Conservation (phyloP, 2,888 invertebrate genomes). For the Choristoneura rosaceana region DNA sequence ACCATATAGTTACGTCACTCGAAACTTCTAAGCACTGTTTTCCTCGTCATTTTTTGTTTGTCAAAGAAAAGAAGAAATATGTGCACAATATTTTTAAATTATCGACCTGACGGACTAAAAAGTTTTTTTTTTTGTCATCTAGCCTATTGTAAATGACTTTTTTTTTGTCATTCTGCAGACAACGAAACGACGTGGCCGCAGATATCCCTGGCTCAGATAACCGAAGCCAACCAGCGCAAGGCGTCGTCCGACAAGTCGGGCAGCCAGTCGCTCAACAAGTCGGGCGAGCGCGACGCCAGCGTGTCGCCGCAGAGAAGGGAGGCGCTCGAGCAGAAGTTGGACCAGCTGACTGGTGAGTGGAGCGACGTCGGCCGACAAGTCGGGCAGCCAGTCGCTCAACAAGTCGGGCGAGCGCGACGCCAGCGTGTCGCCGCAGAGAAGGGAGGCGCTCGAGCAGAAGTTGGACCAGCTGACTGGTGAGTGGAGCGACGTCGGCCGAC, state of each 20-base stretch:
- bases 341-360: slow-evolving; percentile 67
- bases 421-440: slow-evolving; percentile 46
- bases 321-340: slow-evolving; percentile 68
- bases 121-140: no score
- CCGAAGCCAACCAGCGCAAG: slow-evolving; percentile 75
- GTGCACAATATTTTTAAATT: no score
- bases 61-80: no score
- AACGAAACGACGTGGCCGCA: slow-evolving; percentile 78
- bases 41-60: no score
- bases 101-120: no score
- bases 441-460: slow-evolving; percentile 66
- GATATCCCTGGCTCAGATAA: slow-evolving; percentile 76
- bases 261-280: slow-evolving; percentile 61
- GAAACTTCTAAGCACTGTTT: no score
- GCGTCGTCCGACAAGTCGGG: slow-evolving; percentile 72
- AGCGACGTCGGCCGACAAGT: background rate
- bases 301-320: slow-evolving; percentile 51
- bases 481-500: slow-evolving; percentile 5
- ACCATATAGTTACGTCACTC: no score
- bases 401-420: slow-evolving; percentile 45
- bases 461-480: slow-evolving; percentile 72
- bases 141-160: background rate
- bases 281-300: slow-evolving; percentile 45
- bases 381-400: slow-evolving; percentile 46
- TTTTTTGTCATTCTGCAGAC: slow-evolving; percentile 50